Evolutionary conservation across 2,888 invertebrate genomes (phyloP).

Genomic region (Cephus rjabovi): DNA sequence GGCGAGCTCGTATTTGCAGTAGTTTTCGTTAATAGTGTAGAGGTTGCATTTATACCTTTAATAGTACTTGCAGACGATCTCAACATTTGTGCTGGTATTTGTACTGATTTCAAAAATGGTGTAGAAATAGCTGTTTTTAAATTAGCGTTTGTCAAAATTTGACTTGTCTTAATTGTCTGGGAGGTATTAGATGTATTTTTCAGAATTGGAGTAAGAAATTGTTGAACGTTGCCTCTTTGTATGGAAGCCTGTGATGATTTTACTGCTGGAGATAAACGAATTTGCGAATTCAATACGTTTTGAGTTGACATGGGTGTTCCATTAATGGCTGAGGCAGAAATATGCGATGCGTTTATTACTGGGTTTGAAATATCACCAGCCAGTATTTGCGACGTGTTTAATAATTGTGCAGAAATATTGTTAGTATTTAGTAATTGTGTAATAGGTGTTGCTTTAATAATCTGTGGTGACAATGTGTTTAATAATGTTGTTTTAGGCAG

Average conservation of each 20-base stretch:
- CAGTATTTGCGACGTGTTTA: conserved; percentile 46
- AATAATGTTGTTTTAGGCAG: conserved; percentile 51
- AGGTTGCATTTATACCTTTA: conserved; percentile 26
- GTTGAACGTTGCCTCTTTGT: conserved; percentile 44
- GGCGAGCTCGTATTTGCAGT: conserved; percentile 28
- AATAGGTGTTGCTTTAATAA: conserved; percentile 52
- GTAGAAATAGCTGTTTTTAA: conserved; percentile 16
- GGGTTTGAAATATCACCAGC: conserved; percentile 39
- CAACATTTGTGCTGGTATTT: conserved; percentile 51
- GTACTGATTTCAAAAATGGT: conserved; percentile 43
- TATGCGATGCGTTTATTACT: conserved; percentile 16
- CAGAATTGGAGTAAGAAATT: conserved; percentile 46
- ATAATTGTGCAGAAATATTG: conserved; percentile 43
- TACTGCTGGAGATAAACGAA: conserved; percentile 43
- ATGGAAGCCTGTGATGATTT: conserved; percentile 40
- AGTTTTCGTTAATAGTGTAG: conserved; percentile 26
- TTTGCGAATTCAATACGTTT: conserved; percentile 40
- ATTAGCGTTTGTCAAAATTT: conserved; percentile 15
- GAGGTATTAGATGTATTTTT: conserved; percentile 35
- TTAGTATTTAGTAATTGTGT: conserved; percentile 46
- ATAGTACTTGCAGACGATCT: conserved; percentile 34
- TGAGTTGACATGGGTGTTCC: conserved; percentile 29
- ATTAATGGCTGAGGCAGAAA: conserved; percentile 13
- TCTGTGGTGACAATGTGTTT: conserved; percentile 48
- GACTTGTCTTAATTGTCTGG: conserved; percentile 17